Percentiles rank a stretch among this genome's conserved stretches.
phyloP scores from a whole-genome alignment of 2,888 invertebrate genomes.

The Altica lythri region DNA sequence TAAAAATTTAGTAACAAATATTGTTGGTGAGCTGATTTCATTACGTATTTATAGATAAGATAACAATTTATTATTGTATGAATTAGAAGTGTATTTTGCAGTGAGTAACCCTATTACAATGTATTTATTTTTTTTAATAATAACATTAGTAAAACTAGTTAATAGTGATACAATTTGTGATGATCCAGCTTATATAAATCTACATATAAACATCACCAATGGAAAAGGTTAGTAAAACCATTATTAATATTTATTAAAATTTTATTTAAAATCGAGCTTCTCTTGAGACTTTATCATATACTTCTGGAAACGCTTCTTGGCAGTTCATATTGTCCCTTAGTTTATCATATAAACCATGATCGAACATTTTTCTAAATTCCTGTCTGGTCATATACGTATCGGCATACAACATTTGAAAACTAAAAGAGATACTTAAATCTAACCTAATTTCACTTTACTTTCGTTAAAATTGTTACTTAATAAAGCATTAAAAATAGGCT shows the following conservation, averaged over 20 bases:
- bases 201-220: no score
- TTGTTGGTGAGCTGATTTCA: no score
- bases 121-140: no score
- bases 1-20: neutral
- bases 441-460: neutral
- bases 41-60: neutral
- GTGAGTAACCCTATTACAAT: no score
- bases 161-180: no score
- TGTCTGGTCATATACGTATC: slow-evolving; percentile 75
- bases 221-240: no score
- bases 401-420: slow-evolving; percentile 84
- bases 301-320: slow-evolving; percentile 75
- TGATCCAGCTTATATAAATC: no score
- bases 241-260: no score
- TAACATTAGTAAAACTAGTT: no score
- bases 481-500: no score
- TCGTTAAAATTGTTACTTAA: neutral
- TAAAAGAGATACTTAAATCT: slow-evolving; percentile 42
- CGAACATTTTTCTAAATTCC: slow-evolving; percentile 81
- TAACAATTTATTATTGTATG: no score
- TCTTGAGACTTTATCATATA: slow-evolving; percentile 75
- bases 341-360: slow-evolving; percentile 74
- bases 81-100: no score
- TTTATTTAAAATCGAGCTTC: slow-evolving; percentile 60
- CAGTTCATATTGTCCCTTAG: slow-evolving; percentile 66